These are phyloP conservation scores for Salvator merianae DNA, from an alignment of 2,113 vertebrate species.

Conservation along the genomic window DNA sequence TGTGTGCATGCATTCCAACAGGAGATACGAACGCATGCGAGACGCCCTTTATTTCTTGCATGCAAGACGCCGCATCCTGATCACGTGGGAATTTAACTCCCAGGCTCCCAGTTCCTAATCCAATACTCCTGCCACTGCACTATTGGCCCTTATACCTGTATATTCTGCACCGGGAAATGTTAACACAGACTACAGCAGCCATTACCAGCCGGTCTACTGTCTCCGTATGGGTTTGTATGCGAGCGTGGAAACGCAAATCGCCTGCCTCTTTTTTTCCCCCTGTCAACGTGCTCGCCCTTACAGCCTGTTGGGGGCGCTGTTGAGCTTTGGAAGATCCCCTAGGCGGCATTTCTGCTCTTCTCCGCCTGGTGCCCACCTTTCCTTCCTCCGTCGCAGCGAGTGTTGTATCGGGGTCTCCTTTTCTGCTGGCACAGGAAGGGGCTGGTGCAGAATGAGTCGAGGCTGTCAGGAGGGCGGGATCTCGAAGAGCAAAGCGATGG, in stretches of 20 bases:
- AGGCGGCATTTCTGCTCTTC: background rate
- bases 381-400: background rate
- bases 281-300: background rate
- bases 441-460: background rate
- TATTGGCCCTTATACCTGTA: no score
- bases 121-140: no score
- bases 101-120: no score
- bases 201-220: background rate
- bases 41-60: no score
- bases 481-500: background rate
- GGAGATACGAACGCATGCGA: no score
- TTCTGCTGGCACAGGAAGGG: conserved; percentile 2
- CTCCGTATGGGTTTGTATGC: no score
- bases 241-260: background rate
- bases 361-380: accelerated
- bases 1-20: no score
- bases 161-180: no score
- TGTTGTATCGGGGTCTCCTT: background rate
- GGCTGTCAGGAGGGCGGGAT: background rate
- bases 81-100: no score
- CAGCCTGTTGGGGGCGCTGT: background rate
- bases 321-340: background rate
- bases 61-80: no score
- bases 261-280: background rate
- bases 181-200: no score